phyloP scores from a whole-genome alignment of 2,113 vertebrate species.

The Ictalurus furcatus region DNA sequence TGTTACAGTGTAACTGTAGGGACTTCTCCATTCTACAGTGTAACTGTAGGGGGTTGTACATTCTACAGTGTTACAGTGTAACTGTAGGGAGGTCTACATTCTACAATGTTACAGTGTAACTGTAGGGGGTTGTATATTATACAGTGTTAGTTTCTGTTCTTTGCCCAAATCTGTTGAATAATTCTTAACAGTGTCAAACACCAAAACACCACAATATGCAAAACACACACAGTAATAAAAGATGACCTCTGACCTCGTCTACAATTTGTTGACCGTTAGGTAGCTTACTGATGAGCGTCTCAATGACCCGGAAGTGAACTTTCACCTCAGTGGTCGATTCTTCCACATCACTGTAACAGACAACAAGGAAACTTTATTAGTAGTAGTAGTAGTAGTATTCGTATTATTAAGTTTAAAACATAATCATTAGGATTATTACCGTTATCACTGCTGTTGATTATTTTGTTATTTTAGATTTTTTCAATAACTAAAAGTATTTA shows the following conservation, averaged over 20 bases:
- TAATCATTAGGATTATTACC: not conserved
- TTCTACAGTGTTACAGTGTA: too few relatives aligned
- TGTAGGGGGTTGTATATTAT: too few relatives aligned
- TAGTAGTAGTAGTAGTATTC: too few relatives aligned
- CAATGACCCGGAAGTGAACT: conserved; percentile 79
- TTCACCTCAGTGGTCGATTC: conserved; percentile 57
- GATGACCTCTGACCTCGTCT: conserved; percentile 77
- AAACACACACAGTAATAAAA: not conserved
- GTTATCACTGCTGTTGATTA: not conserved
- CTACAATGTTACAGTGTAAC: too few relatives aligned
- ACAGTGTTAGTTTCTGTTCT: too few relatives aligned
- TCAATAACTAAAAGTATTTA: not conserved
- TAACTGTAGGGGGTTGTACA: too few relatives aligned
- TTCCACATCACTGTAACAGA: conserved; percentile 56
- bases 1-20: too few relatives aligned
- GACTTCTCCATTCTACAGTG: too few relatives aligned
- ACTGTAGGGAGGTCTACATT: too few relatives aligned
- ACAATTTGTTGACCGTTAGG: conserved; percentile 83
- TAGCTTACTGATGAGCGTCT: conserved; percentile 77
- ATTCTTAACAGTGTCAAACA: not conserved
- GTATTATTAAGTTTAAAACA: not conserved
- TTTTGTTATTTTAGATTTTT: not conserved
- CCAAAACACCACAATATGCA: not conserved
- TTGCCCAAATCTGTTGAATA: not conserved
- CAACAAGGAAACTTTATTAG: not conserved